A percentile compares a stretch with the other conserved stretches of the same genome.
Conservation (phyloP, 2,888 invertebrate species). For the Synergus itoensis region DNA sequence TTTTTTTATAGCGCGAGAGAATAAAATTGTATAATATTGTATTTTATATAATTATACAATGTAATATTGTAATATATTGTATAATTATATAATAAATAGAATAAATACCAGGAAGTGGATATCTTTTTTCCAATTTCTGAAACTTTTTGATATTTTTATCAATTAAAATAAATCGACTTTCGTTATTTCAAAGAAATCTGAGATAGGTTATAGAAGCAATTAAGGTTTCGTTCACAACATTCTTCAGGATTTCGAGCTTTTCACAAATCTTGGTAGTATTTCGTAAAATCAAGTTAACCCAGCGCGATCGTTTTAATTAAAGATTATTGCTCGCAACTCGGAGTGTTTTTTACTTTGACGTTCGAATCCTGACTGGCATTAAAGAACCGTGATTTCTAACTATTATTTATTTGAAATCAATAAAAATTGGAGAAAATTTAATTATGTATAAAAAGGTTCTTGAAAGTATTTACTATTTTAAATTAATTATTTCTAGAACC, state of each 20-base stretch:
- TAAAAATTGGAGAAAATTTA: background rate
- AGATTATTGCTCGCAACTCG: background rate
- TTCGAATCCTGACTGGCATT: slow-evolving; percentile 3
- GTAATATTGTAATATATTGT: too few species aligned
- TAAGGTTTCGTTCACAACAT: slow-evolving; percentile 29
- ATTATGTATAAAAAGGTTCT: background rate
- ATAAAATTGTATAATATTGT: background rate
- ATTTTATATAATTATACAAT: too few species aligned
- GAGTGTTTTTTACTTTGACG: background rate
- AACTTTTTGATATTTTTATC: slow-evolving; percentile 4
- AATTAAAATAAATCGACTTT: slow-evolving; percentile 15
- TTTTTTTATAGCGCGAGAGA: background rate
- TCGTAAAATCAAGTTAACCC: slow-evolving; percentile 30
- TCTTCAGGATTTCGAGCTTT: slow-evolving; percentile 10
- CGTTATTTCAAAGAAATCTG: slow-evolving; percentile 9
- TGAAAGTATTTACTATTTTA: too few species aligned
- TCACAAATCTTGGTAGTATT: slow-evolving; percentile 1
- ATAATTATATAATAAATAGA: too few species aligned
- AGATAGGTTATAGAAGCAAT: slow-evolving; percentile 10
- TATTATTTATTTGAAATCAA: background rate
- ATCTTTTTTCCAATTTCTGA: background rate
- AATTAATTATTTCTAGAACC: too few species aligned
- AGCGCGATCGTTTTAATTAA: slow-evolving; percentile 21
- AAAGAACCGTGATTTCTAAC: background rate
- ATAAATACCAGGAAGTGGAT: background rate